phyloP scores from a whole-genome alignment of 2,797 vertebrate genomes.

The Silurus lanzhouensis region DNA sequence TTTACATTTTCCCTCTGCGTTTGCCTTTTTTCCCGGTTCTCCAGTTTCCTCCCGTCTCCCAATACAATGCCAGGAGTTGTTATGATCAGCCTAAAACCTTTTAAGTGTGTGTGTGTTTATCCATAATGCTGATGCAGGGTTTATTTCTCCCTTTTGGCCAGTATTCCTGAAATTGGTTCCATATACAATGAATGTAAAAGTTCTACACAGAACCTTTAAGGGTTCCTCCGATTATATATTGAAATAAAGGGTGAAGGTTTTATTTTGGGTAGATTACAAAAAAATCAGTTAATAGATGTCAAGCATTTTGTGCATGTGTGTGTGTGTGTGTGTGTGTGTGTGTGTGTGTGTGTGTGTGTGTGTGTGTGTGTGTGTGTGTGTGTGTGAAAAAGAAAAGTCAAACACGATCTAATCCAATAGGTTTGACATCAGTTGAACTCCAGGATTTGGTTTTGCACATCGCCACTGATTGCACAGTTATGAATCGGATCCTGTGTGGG shows the following conservation, averaged over 20 bases:
- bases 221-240: background rate
- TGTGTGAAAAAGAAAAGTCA: too few relatives aligned
- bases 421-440: slow-evolving; percentile 34
- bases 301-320: too few relatives aligned
- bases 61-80: background rate
- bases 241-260: too few relatives aligned
- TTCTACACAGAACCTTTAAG: background rate
- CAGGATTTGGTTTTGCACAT: slow-evolving; percentile 29
- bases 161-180: background rate
- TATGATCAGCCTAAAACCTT: background rate
- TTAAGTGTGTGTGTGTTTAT: too few relatives aligned
- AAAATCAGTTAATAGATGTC: too few relatives aligned
- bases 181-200: background rate
- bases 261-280: too few relatives aligned
- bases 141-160: background rate
- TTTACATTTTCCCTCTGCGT: background rate
- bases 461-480: slow-evolving; percentile 33
- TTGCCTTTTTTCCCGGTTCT: background rate
- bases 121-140: background rate
- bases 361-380: too few relatives aligned
- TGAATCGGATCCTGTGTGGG: slow-evolving; percentile 11
- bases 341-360: too few relatives aligned
- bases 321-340: too few relatives aligned
- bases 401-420: too few relatives aligned
- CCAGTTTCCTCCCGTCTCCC: background rate